Base-by-base conservation (phyloP, 1,140 invertebrate genomes). In the Sipha flava region DNA sequence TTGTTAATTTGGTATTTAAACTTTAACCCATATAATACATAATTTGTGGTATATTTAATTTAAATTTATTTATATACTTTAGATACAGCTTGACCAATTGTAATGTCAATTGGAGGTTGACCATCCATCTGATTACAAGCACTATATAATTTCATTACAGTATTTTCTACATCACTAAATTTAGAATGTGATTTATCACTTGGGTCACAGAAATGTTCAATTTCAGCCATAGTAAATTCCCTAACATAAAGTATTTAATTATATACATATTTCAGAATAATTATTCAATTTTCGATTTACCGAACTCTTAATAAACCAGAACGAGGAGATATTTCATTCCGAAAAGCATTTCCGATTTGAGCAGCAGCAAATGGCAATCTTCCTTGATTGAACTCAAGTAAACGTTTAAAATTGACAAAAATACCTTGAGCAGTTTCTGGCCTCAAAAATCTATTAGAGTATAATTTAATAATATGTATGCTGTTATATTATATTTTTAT, bases 211-310 rank as follows among this genome's bases (percentile, higher is more conserved):
- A 99, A 99, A 88, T 99, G 97, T 86, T 99, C 98, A 82, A 99
- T 99, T 88, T 99, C 98, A 64, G 97, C 98, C 97, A 99, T 98
- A 0, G 97, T 99, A 84, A 99, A 99, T 85, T 99, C 98, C 84
- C 94, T 89, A 49, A 23, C 82, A 81, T 10, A 70, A 29, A 47
- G 0, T 7, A 59, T 31, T 10, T 43, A 0, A 43, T 12, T 29
- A 49, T 52, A 31, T 31, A 37, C 5, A 5, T 43, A 16, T 23
- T 40, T 21, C 1, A 16, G 14, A 5, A 18, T 0, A 23, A 66
- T 16, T 23, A 40, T 5, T 23, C 23, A 47, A 47, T 12, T 29
- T 10, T n/a, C 21, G n/a, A 81, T 45, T 81, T 81, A 84, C 84
- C 90, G 86, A 1, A 99, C 97, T 84, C 98, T 89, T 21, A 99